phyloP scores from a whole-genome alignment of 2,113 vertebrate species.

The Rhinopomastus cyanomelas region DNA sequence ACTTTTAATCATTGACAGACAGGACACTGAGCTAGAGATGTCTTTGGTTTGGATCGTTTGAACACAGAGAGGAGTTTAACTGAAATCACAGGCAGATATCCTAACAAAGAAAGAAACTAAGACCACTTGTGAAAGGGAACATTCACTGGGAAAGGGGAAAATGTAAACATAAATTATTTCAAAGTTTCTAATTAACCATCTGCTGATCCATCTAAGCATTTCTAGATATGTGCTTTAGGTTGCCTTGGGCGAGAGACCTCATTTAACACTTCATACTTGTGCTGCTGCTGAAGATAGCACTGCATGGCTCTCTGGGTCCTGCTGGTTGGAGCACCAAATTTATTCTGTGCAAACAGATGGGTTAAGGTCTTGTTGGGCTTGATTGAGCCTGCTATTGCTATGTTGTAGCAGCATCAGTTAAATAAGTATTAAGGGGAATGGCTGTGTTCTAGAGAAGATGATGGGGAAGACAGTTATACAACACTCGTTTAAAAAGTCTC shows the following conservation, averaged over 20 bases:
- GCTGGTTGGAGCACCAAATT: background rate
- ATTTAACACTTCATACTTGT: background rate
- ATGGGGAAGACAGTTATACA: background rate
- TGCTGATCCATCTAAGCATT: background rate
- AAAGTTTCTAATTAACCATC: background rate
- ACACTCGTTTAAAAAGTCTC: background rate
- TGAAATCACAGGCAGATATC: background rate
- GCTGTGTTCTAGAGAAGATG: background rate
- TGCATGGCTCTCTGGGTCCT: background rate
- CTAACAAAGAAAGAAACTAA: background rate
- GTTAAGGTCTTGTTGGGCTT: background rate
- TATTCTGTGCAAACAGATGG: background rate
- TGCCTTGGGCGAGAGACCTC: background rate
- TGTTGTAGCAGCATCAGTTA: background rate
- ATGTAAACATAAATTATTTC: background rate
- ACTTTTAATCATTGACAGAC: background rate
- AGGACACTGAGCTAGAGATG: background rate
- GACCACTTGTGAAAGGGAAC: background rate
- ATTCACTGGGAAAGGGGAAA: background rate
- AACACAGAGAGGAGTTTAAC: background rate
- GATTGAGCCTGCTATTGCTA: background rate
- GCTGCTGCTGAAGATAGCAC: background rate
- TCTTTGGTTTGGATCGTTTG: background rate
- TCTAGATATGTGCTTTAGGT: background rate
- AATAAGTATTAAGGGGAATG: conserved; percentile 7